Evolutionary conservation across 2,113 vertebrate genomes (phyloP).

Genomic region (Rallus limicola): DNA sequence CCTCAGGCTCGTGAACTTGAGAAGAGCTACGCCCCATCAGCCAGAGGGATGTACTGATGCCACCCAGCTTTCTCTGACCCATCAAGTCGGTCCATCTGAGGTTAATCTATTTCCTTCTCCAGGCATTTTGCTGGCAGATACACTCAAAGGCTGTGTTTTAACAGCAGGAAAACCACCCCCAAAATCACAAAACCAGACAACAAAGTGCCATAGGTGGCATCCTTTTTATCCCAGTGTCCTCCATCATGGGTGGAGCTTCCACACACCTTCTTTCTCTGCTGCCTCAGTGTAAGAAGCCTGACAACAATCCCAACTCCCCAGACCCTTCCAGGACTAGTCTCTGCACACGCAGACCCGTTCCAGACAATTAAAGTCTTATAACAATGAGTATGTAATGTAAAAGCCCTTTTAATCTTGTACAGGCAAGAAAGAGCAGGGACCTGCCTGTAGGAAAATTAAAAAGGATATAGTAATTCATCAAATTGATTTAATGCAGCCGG

Average conservation of each 20-base stretch:
- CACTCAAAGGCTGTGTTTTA: background rate
- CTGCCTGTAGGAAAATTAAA: background rate
- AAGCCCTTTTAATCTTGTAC: conserved; percentile 17
- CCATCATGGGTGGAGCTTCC: background rate
- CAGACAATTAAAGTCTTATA: background rate
- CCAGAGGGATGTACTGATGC: background rate
- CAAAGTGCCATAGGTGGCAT: background rate
- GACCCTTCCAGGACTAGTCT: background rate
- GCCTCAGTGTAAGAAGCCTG: background rate
- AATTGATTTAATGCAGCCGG: conserved; percentile 53
- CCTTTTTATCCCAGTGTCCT: background rate
- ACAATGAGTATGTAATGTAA: background rate
- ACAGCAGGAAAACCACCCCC: background rate
- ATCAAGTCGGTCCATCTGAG: background rate
- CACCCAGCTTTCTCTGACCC: background rate
- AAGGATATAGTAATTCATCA: conserved; percentile 41
- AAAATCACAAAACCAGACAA: background rate
- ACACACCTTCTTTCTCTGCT: background rate
- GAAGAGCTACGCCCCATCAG: background rate
- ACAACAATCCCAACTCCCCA: background rate
- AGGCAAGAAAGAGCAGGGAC: conserved; percentile 38
- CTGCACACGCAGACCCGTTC: background rate
- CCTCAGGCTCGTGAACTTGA: background rate
- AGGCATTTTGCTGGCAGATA: background rate
- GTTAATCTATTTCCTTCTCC: background rate